Percentiles rank a stretch among this genome's conserved stretches.
These are phyloP conservation scores for Phengaris arion DNA, from an alignment of 2,888 invertebrate species.

Conservation along the genomic window DNA sequence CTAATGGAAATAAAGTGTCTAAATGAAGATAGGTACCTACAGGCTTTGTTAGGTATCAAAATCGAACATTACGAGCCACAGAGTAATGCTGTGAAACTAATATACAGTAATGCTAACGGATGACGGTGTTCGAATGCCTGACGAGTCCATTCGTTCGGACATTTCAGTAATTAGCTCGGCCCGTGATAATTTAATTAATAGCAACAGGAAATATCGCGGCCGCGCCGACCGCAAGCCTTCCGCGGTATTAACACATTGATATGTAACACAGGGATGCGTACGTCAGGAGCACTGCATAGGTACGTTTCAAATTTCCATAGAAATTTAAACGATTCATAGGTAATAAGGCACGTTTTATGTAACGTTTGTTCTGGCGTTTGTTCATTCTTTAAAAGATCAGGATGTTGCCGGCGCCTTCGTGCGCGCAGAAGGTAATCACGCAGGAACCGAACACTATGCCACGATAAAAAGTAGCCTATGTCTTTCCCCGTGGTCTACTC, in stretches of 20 bases:
- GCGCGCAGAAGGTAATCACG: no score
- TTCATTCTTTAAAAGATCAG: no score
- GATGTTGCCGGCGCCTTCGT: no score
- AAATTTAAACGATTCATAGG: no score
- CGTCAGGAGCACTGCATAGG: not conserved
- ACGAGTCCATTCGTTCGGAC: slow-evolving; percentile 19
- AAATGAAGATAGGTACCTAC: not conserved
- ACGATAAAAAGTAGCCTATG: no score
- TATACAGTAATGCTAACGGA: slow-evolving; percentile 4
- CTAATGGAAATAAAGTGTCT: not conserved
- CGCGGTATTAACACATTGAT: slow-evolving; percentile 9
- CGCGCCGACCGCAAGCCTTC: not conserved
- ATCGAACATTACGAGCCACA: not conserved
- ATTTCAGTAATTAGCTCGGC: slow-evolving; percentile 18
- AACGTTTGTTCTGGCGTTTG: no score
- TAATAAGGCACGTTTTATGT: no score
- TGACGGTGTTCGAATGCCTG: not conserved
- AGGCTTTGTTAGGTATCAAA: not conserved
- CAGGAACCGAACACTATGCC: no score
- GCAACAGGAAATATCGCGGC: slow-evolving; percentile 3
- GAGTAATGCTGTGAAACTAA: not conserved
- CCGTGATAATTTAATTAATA: slow-evolving; percentile 22
- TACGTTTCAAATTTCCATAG: not conserved
- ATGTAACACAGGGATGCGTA: not conserved
- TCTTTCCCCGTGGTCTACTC: no score